Evolutionary conservation across 2,113 vertebrate species (phyloP), one percentile per base, ranked within the genome.

Genomic region (Dasypus novemcinctus): DNA sequence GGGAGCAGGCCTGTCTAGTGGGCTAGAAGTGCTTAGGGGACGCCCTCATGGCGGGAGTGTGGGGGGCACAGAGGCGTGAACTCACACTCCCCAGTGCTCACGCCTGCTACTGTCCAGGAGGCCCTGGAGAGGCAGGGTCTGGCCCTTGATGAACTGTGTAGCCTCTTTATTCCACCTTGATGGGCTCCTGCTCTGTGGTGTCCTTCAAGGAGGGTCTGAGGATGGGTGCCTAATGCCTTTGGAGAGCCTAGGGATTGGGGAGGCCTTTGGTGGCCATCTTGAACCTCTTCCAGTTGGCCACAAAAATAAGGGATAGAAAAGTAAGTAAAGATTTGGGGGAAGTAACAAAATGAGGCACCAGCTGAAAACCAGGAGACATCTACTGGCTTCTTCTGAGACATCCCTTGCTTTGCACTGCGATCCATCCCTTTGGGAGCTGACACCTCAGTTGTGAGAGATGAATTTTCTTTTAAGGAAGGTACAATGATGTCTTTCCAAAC

Each of bases 11-110:
- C 20, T 20, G 9, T 29, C 36, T n/a, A 23, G 36, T 13, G 13
- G 18, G 46, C 25, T 64, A 7, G 13, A 63, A 52, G n/a, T n/a
- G n/a, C n/a, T n/a, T n/a, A 31, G 14, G 11, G 15, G 74, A 61
- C 17, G 20, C 20, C n/a, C 29, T 69, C 12, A 5, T 0, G 2
- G 41, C n/a, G 14, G 49, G 61, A 36, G 21, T 2, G 8, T 3
- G 15, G 52, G 4, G 7, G 33, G 52, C n/a, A 18, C 52, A 27
- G 54, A 64, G 64, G n/a, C 27, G 23, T 49, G 64, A 90, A 74
- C 21, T 83, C 88, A 71, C 29, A 18, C 27, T 27, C 72, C 36
- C 38, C 2, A 21, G 38, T 9, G 11, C 15, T 23, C 14, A 64
- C 5, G 10, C 13, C 4, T 17, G 82, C 79, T 46, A 12, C n/a